phyloP scores from a whole-genome alignment of 2,888 invertebrate genomes.

The Andrena hattorfiana region DNA sequence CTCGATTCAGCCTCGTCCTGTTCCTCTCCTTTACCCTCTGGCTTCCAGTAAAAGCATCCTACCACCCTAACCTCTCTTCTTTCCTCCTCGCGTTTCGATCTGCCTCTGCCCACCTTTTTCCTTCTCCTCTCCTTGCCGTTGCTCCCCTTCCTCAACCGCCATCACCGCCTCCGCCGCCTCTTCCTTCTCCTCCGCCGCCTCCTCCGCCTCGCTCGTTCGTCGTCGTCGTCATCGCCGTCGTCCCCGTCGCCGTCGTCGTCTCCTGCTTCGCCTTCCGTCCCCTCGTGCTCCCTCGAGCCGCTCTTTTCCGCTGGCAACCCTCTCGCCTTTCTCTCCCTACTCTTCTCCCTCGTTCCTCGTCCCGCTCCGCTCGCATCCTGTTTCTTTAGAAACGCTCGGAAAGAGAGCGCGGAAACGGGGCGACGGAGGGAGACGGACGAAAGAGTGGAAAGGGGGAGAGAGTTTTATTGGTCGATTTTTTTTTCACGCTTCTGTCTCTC shows the following conservation, averaged over 20 bases:
- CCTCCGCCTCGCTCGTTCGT: constrained; percentile 61
- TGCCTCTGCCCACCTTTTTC: constrained; percentile 65
- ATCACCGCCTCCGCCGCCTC: constrained; percentile 55
- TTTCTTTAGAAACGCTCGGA: constrained; percentile 60
- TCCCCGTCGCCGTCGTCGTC: constrained; percentile 24
- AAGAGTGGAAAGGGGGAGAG: constrained; percentile 21
- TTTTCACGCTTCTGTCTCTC: constrained; percentile 53
- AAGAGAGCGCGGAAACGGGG: constrained; percentile 12
- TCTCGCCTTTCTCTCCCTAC: constrained; percentile 64
- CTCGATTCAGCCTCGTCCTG: constrained; percentile 43
- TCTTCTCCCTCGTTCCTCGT: constrained; percentile 66
- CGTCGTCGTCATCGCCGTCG: constrained; percentile 19
- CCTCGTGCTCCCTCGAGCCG: constrained; percentile 67
- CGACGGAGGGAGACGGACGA: constrained; percentile 9
- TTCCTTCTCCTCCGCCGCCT: constrained; percentile 45
- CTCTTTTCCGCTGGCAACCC: constrained; percentile 70
- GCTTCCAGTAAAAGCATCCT: constrained; percentile 60
- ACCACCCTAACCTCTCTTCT: constrained; percentile 68
- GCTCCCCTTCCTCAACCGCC: constrained; percentile 49
- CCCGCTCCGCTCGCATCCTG: constrained; percentile 73
- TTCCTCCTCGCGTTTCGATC: constrained; percentile 69
- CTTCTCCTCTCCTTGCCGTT: constrained; percentile 61
- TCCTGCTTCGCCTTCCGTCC: constrained; percentile 65
- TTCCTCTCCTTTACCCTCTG: constrained; percentile 65
- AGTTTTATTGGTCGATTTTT: constrained; percentile 56